Evolutionary conservation across 2,113 vertebrate genomes (phyloP).

Genomic region (Rostratula benghalensis): DNA sequence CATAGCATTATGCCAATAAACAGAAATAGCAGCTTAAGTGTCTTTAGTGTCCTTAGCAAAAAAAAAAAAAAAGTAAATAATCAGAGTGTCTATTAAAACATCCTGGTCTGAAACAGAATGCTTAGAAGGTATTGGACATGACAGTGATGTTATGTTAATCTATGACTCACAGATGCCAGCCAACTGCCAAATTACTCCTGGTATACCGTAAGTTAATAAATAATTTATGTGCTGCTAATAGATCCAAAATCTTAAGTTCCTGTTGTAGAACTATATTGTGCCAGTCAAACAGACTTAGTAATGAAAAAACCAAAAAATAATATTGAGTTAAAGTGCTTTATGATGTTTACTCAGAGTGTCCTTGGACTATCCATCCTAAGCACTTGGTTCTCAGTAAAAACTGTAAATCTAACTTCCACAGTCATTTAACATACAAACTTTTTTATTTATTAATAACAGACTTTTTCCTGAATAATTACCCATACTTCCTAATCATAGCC

Average conservation of each 20-base stretch:
- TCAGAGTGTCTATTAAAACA: background rate
- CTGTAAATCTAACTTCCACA: background rate
- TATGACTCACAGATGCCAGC: conserved; percentile 19
- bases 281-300: conserved; percentile 27
- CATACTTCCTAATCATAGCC: background rate
- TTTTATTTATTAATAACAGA: background rate
- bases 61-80: background rate
- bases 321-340: background rate
- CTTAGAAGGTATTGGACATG: background rate
- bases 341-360: background rate
- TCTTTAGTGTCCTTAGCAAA: background rate
- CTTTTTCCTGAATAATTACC: background rate
- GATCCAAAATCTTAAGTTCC: conserved; percentile 64
- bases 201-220: conserved; percentile 62
- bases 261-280: conserved; percentile 23
- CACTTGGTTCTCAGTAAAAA: background rate
- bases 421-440: background rate
- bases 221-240: conserved; percentile 63
- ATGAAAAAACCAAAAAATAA: background rate
- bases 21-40: background rate
- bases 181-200: conserved; percentile 53
- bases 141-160: background rate
- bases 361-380: background rate
- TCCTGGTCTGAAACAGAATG: background rate
- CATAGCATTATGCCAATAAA: background rate